phyloP scores from a whole-genome alignment of 1,140 invertebrate genomes.

The Ditylenchus dipsaci region DNA sequence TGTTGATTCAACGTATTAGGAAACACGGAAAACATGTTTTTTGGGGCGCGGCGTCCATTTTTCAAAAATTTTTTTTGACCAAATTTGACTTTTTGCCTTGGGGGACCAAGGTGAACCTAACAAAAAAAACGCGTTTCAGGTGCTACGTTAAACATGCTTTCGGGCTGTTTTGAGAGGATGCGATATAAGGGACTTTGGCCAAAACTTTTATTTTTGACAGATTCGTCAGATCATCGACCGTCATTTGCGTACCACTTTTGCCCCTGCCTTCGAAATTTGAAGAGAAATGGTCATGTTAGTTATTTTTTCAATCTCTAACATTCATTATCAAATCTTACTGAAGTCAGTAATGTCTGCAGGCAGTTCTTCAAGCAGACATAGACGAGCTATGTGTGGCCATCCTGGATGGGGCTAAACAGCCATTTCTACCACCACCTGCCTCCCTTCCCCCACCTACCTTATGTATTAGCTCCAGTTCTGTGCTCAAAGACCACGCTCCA shows the following conservation, averaged over 20 bases:
- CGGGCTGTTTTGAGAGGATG: too few relatives aligned
- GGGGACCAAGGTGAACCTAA: too few relatives aligned
- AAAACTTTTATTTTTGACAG: slow-evolving; percentile 10
- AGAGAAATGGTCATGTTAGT: slow-evolving; percentile 46
- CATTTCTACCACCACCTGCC: slow-evolving; percentile 28
- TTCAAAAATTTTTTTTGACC: too few relatives aligned
- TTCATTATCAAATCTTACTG: slow-evolving; percentile 14
- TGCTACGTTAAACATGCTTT: too few relatives aligned
- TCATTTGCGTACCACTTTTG: slow-evolving; percentile 48
- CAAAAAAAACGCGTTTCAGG: too few relatives aligned
- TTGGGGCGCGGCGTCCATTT: too few relatives aligned
- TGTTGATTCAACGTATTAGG: too few relatives aligned
- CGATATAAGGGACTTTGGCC: neutral
- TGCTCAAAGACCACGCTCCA: slow-evolving; percentile 24
- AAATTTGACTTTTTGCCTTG: too few relatives aligned
- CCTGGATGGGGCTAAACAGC: slow-evolving; percentile 50
- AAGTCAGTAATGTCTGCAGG: slow-evolving; percentile 26
- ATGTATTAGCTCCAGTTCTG: slow-evolving; percentile 25
- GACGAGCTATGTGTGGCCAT: slow-evolving; percentile 44
- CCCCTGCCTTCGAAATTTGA: slow-evolving; percentile 55
- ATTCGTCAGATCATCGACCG: slow-evolving; percentile 43
- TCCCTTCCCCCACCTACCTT: neutral
- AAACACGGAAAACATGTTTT: too few relatives aligned
- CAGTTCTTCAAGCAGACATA: slow-evolving; percentile 37
- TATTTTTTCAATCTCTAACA: neutral